Conservation (phyloP, 2,888 invertebrate species). For the Hirudinaria manillensis region DNA sequence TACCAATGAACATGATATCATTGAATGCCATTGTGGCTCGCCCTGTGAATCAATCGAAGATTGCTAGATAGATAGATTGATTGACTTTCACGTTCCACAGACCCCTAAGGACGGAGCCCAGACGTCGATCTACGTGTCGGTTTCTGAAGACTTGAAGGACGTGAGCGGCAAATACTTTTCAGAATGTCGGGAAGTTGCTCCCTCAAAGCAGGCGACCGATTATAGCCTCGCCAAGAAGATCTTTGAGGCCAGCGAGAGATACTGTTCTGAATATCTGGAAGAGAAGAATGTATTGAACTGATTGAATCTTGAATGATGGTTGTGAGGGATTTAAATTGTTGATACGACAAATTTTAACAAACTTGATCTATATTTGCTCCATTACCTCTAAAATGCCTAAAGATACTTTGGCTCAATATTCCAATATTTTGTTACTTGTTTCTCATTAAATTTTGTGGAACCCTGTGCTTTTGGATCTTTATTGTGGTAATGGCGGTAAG, state of each 20-base stretch:
- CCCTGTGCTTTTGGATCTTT: too few species aligned
- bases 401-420: too few species aligned
- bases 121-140: slow-evolving; percentile 35
- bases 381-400: too few species aligned
- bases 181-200: slow-evolving; percentile 43
- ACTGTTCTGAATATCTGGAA: background rate
- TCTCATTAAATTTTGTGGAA: too few species aligned
- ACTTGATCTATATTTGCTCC: too few species aligned
- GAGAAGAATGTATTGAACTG: background rate
- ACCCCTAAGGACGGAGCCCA: slow-evolving; percentile 36
- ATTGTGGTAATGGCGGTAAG: too few species aligned
- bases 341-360: too few species aligned
- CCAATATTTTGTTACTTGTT: too few species aligned
- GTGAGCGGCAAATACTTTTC: slow-evolving; percentile 34
- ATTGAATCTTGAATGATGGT: background rate
- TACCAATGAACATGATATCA: too few species aligned
- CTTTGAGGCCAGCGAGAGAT: slow-evolving; percentile 60
- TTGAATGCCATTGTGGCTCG: too few species aligned
- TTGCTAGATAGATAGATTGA: too few species aligned
- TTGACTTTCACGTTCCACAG: slow-evolving; percentile 6
- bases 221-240: slow-evolving; percentile 63
- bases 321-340: background rate
- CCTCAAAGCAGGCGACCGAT: slow-evolving; percentile 59
- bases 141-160: slow-evolving; percentile 29
- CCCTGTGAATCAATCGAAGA: too few species aligned